phyloP scores from a whole-genome alignment of 2,888 invertebrate genomes.

The Lacanobia wlatinum region DNA sequence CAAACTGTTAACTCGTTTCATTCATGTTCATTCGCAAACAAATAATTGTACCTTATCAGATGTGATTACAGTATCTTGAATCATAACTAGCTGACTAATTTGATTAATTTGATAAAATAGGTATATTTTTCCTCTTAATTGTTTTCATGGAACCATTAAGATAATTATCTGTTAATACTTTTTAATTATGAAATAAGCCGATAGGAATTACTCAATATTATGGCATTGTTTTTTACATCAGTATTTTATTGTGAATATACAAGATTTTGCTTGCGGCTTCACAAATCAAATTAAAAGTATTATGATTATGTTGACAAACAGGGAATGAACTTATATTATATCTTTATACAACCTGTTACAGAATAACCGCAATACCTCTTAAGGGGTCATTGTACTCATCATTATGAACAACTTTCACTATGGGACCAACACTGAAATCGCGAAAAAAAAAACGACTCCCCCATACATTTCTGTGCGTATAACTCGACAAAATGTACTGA shows the following conservation, averaged over 20 bases:
- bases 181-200: background rate
- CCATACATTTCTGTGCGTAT: too few relatives aligned
- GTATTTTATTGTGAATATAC: background rate
- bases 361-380: too few relatives aligned
- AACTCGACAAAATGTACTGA: too few relatives aligned
- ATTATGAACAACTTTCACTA: too few relatives aligned
- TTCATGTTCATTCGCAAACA: conserved; percentile 10
- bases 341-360: too few relatives aligned
- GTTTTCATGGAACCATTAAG: background rate
- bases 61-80: background rate
- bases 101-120: background rate
- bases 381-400: too few relatives aligned
- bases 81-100: background rate
- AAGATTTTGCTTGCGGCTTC: background rate
- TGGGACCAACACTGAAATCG: too few relatives aligned
- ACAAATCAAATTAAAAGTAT: background rate
- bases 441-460: too few relatives aligned
- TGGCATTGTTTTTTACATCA: background rate
- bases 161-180: background rate
- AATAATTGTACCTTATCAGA: conserved; percentile 10
- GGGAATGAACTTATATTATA: too few relatives aligned
- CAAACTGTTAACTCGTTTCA: background rate
- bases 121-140: background rate
- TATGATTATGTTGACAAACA: too few relatives aligned
- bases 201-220: background rate